Conservation (phyloP, 2,797 vertebrate species). For the Hafferia zeledoni region DNA sequence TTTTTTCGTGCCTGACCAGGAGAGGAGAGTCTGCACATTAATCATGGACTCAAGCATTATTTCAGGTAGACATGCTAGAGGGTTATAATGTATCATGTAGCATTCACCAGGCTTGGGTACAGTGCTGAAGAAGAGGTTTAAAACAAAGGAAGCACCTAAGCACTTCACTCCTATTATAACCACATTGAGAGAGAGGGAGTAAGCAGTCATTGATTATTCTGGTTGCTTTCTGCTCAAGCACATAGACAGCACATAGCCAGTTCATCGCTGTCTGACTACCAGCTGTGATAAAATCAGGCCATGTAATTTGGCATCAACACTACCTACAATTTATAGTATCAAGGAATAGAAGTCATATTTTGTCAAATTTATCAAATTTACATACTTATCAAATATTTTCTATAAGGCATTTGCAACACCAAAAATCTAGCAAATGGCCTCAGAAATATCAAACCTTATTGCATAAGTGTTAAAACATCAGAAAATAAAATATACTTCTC, state of each 20-base stretch:
- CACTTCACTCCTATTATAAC: not conserved
- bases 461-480: not conserved
- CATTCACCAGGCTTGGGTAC: not conserved
- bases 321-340: not conserved
- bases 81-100: not conserved
- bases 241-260: not conserved
- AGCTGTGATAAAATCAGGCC: not conserved
- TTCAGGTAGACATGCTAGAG: not conserved
- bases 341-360: not conserved
- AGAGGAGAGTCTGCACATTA: not conserved
- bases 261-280: not conserved
- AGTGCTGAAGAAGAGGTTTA: not conserved
- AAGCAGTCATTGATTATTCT: not conserved
- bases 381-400: not conserved
- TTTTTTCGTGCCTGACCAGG: not conserved
- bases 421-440: not conserved
- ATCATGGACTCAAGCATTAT: not conserved
- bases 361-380: not conserved
- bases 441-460: not conserved
- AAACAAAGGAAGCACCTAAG: not conserved
- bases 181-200: not conserved
- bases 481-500: not conserved
- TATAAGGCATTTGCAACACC: not conserved
- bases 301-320: not conserved
- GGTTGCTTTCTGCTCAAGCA: not conserved